These are phyloP conservation scores for Hormiphora californensis DNA, from an alignment of 37 sponge, comb jelly and placozoan species.

Conservation along the genomic window DNA sequence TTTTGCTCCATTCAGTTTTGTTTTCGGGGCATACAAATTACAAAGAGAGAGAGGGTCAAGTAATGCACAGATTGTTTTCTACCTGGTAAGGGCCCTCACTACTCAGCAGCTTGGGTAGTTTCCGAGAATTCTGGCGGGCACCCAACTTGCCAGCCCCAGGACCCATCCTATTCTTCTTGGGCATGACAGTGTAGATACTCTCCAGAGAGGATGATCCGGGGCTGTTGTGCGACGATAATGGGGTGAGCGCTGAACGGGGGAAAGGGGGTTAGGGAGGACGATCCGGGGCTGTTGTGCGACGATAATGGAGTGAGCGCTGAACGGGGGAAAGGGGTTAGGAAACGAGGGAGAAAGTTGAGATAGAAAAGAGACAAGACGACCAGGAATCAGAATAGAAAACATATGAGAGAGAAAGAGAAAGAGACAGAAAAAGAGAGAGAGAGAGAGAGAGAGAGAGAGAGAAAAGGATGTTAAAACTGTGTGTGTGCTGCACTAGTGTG, in stretches of 20 bases:
- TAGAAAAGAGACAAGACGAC: neutral
- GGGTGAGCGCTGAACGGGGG: constrained; percentile 2
- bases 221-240: constrained; percentile 29
- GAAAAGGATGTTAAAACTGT: too few relatives aligned
- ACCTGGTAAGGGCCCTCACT: constrained; percentile 24
- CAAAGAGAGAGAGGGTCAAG: neutral
- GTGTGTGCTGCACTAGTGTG: too few relatives aligned
- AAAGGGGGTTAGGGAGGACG: neutral
- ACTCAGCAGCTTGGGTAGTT: constrained; percentile 2
- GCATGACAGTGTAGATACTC: constrained; percentile 37
- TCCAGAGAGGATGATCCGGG: constrained; percentile 24
- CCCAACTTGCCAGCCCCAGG: neutral
- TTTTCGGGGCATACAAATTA: neutral
- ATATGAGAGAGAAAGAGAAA: neutral
- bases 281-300: too few relatives aligned
- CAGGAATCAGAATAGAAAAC: neutral
- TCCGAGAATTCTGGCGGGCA: neutral
- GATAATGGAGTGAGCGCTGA: neutral
- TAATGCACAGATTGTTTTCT: too few relatives aligned
- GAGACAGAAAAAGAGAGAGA: neutral
- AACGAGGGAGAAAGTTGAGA: neutral
- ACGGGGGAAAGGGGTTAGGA: neutral
- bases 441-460: neutral
- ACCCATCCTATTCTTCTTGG: neutral
- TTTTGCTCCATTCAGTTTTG: neutral